These are phyloP conservation scores for Aplocera efformata DNA, from an alignment of 2,888 invertebrate species.

Conservation along the genomic window DNA sequence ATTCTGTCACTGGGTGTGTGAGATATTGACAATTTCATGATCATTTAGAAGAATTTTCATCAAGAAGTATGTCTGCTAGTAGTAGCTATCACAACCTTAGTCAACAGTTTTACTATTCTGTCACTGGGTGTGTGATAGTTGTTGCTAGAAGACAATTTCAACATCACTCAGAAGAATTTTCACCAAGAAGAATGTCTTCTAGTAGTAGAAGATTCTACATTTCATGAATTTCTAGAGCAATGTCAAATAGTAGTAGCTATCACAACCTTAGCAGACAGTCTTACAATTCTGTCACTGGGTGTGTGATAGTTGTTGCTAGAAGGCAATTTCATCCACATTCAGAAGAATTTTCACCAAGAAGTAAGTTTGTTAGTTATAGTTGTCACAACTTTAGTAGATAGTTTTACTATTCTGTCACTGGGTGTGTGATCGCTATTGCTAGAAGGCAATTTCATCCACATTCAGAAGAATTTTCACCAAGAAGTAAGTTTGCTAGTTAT, in stretches of 20 bases:
- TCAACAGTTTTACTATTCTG: background rate
- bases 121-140: slow-evolving; percentile 6
- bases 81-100: background rate
- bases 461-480: background rate
- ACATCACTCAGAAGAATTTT: no score
- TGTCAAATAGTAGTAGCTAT: background rate
- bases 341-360: background rate
- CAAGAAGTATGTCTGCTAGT: background rate
- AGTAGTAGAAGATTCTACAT: no score
- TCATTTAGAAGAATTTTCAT: background rate
- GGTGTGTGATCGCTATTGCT: slow-evolving; percentile 21
- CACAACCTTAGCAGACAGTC: slow-evolving; percentile 10
- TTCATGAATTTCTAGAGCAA: no score
- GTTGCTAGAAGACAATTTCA: slow-evolving; percentile 16
- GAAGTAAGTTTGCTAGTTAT: background rate
- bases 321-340: background rate
- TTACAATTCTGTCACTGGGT: slow-evolving; percentile 11
- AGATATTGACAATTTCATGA: slow-evolving; percentile 6
- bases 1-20: slow-evolving; percentile 23
- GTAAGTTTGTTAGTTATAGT: slow-evolving; percentile 1
- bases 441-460: slow-evolving; percentile 6
- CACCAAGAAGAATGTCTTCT: slow-evolving; percentile 10
- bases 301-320: slow-evolving; percentile 2
- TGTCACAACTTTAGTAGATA: slow-evolving; percentile 13
- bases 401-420: slow-evolving; percentile 24